Conservation (phyloP, 2,797 vertebrate species). For the Prionace glauca region DNA sequence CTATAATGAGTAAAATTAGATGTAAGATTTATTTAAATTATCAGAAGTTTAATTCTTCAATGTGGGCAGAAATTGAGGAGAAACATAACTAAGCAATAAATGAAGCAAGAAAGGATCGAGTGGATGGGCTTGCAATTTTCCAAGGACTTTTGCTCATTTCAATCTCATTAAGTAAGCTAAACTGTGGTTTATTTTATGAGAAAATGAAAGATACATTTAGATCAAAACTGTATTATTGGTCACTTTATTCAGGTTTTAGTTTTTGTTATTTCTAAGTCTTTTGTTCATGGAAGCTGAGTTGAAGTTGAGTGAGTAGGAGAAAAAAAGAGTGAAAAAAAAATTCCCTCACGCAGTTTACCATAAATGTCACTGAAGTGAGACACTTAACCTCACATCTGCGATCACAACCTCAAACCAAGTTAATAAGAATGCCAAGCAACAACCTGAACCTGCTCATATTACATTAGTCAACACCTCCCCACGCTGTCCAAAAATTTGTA, state of each 20-base stretch:
- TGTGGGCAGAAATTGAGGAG: too few species aligned
- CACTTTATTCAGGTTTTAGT: neutral
- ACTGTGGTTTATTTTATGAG: neutral
- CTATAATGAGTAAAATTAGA: neutral
- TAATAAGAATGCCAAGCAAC: neutral
- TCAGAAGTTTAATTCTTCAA: neutral
- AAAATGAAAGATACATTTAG: neutral
- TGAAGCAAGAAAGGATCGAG: neutral
- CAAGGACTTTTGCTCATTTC: neutral
- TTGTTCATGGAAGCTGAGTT: neutral
- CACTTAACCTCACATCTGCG: neutral
- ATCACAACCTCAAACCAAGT: neutral
- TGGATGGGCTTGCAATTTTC: neutral
- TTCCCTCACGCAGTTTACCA: neutral
- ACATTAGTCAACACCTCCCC: neutral
- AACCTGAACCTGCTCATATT: neutral
- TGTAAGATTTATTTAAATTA: neutral
- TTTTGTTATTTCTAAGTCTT: neutral
- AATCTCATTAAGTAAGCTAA: neutral
- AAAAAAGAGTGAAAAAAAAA: neutral
- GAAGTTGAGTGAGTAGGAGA: neutral
- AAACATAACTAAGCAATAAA: slow-evolving; percentile 5
- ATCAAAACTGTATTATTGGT: neutral
- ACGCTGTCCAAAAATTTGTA: neutral
- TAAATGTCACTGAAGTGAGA: neutral